phyloP scores from a whole-genome alignment of 2,888 invertebrate species.

The Pediacus dermestoides region DNA sequence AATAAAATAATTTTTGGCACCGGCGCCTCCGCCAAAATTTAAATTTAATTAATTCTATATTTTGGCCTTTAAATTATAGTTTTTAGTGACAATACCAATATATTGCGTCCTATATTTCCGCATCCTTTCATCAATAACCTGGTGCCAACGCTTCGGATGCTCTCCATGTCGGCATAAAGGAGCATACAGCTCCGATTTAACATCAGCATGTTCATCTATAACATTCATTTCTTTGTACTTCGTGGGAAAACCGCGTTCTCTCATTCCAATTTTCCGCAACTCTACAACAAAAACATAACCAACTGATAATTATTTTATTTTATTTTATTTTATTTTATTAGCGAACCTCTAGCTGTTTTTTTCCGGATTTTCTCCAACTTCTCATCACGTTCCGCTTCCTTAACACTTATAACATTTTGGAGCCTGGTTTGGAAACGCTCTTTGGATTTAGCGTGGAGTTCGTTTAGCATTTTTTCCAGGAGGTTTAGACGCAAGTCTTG shows the following conservation, averaged over 20 bases:
- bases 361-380: constrained; percentile 57
- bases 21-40: too few species aligned
- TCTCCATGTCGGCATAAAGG: constrained; percentile 63
- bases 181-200: constrained; percentile 61
- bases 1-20: too few species aligned
- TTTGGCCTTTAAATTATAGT: constrained; percentile 1
- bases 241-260: constrained; percentile 43
- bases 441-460: constrained; percentile 52
- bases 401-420: constrained; percentile 51
- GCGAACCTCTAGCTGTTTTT: constrained; percentile 52
- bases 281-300: constrained; percentile 36
- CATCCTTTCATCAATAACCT: constrained; percentile 47
- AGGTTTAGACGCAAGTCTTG: constrained; percentile 67
- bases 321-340: background rate
- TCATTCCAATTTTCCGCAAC: constrained; percentile 52
- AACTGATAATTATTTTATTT: constrained; percentile 4
- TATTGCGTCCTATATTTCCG: constrained; percentile 42
- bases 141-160: constrained; percentile 61
- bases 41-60: background rate
- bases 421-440: constrained; percentile 52
- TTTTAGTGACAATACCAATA: constrained; percentile 40
- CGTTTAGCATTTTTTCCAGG: constrained; percentile 60
- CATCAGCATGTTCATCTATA: constrained; percentile 54
- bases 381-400: constrained; percentile 56
- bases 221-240: constrained; percentile 51